Base-by-base conservation (phyloP, 2,797 vertebrate species). In the Semaprochilodus insignis region DNA sequence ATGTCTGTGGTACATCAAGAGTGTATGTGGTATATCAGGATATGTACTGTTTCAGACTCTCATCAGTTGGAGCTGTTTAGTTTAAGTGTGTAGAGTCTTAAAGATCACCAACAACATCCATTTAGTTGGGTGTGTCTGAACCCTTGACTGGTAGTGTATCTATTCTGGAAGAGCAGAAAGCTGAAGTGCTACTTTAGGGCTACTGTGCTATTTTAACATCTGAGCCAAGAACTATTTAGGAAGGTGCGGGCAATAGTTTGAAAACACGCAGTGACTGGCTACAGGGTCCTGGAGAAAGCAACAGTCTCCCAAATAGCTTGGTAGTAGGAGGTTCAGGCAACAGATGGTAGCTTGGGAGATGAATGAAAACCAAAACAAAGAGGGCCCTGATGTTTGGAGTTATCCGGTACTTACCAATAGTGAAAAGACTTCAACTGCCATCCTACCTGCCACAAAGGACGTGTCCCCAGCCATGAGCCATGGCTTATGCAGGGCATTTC, bases 391-490 rank as follows among this genome's bases (percentile, higher is more conserved):
- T 55, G 54, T 17, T 19, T 57, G 21, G 19, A 19, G 52, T 16
- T 54, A 54, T 57, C n/a, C 2, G n/a, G 6, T 19, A 57, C 55
- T 57, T 57, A 57, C 4, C 48, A 54, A 40, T 13, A 25, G 23
- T 17, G 15, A 54, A 69, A 74, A 62, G 21, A 67, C 73, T 40
- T 79, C 66, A 15, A 44, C 36, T 54, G 8, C 40, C 36, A 74
- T 57, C 52, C 25, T 15, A 63, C 44, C 63, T 69, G 40, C 60
- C 57, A 76, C 31, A n/a, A 25, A 11, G 6, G 23, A 67, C 63
- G 36, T 59, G 73, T 63, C n/a, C 34, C 55, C n/a, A 55, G 55
- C n/a, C 16, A 51, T 40, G 74, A 52, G 59, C 77, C 55, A 21
- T 73, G 23, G 1, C 48, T 55, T 80, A 44, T 19, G 57, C 19